phyloP scores from a whole-genome alignment of 2,888 invertebrate species.

The Agonum fuliginosum region DNA sequence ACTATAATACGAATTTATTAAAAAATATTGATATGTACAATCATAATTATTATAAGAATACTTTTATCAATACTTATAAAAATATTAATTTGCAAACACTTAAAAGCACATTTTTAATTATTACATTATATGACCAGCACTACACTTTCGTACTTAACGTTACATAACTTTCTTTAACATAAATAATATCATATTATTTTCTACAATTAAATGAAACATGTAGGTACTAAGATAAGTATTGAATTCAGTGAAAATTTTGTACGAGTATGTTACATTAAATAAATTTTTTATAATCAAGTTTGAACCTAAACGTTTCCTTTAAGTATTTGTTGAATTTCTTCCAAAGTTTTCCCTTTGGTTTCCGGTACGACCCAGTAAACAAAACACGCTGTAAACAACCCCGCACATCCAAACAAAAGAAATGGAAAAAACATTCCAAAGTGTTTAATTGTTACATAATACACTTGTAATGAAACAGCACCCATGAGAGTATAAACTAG shows the following conservation, averaged over 20 bases:
- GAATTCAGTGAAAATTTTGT: too few species aligned
- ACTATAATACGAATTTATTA: neutral
- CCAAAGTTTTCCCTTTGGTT: slow-evolving; percentile 55
- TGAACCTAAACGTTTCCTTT: slow-evolving; percentile 53
- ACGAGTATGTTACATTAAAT: too few species aligned
- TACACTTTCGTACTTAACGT: too few species aligned
- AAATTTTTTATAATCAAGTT: slow-evolving; percentile 40
- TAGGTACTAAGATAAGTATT: too few species aligned
- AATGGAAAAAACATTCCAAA: slow-evolving; percentile 69
- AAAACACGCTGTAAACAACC: slow-evolving; percentile 68
- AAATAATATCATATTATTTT: too few species aligned
- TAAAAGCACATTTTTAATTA: neutral
- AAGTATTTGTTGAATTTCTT: slow-evolving; percentile 54
- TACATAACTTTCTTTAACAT: too few species aligned
- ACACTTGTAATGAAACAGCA: slow-evolving; percentile 68
- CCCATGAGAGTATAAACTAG: slow-evolving; percentile 68
- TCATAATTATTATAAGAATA: neutral
- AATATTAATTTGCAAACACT: neutral
- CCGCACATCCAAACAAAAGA: slow-evolving; percentile 68
- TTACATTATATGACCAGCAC: slow-evolving; percentile 1
- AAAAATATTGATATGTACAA: slow-evolving; percentile 27
- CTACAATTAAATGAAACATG: too few species aligned
- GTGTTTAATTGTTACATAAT: slow-evolving; percentile 65
- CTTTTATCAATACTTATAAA: slow-evolving; percentile 23
- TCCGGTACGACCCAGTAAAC: slow-evolving; percentile 59